Base-by-base conservation (phyloP, 64 coral and sea anemone genomes). In the Cladopsammia gracilis region DNA sequence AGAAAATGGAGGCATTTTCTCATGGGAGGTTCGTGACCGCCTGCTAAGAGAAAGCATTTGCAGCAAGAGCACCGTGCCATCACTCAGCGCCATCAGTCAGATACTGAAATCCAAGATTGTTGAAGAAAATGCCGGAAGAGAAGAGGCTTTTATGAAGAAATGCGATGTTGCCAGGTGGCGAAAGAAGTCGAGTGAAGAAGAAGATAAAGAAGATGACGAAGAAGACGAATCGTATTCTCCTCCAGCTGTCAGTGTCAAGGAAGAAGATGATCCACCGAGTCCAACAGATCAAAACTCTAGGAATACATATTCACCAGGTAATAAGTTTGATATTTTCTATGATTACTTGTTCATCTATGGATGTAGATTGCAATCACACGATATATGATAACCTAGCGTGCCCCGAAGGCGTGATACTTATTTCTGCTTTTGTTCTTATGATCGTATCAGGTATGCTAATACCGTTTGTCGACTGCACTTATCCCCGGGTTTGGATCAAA, bases 1-100 rank as follows among this genome's bases (percentile, higher is more conserved):
- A 44, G 86, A 94, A 50, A 94, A 89, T 59, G 52, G 67, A 20
- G 86, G 92, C 1, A 65, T 94, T 3, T 94, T 94, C 23, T 94
- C 92, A 8, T 94, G 92, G 53, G 92, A 94, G 58, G 68, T 94
- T 72, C 73, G 92, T 6, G 92, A 94, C 43, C 81, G 86, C 10
- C 77, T 94, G 23, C 57, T 94, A 23, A 48, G 64, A 15, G 92
- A 94, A 60, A 79, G 75, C 52, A 66, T 94, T 12, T 94, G 92
- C 26, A 51, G 45, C 23, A 88, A 82, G 47, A 48, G 58, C 12
- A 94, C 92, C 25, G 85, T 94, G 18, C 92, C 92, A 6, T 89
- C 92, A 44, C 85, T 94, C 6, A 62, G 65, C 20, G 92, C 83
- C 50, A 94, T 94, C 61, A 94, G 92, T 65, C 85, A 94, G 34